Evolutionary conservation across 2,113 vertebrate genomes (phyloP).

Genomic region (Bombycilla garrulus): DNA sequence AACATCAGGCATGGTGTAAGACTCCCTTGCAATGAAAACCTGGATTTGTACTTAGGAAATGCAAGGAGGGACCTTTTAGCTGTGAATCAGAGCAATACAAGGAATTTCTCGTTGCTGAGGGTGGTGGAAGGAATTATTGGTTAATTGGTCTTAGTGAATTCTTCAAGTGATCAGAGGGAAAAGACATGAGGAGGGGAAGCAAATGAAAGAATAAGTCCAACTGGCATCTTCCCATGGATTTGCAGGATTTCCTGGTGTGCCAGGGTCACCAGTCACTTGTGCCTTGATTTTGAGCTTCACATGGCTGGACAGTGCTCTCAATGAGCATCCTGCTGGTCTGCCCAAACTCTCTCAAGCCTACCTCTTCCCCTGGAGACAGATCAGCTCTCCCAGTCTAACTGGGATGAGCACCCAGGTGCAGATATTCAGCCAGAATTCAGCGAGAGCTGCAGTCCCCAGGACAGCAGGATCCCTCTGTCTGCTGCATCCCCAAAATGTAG

Average conservation of each 20-base stretch:
- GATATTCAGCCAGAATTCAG: too few relatives aligned
- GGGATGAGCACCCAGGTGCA: background rate
- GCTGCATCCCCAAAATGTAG: background rate
- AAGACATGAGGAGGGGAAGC: background rate
- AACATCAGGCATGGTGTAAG: background rate
- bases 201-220: background rate
- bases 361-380: background rate
- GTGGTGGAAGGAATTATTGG: background rate
- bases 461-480: background rate
- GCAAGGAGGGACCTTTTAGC: background rate
- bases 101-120: background rate
- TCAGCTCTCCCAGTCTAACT: background rate
- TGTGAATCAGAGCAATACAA: background rate
- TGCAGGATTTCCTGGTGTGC: background rate
- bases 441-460: background rate
- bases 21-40: background rate
- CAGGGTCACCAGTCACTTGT: background rate
- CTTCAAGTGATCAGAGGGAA: background rate
- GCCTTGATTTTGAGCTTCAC: too few relatives aligned
- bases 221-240: background rate
- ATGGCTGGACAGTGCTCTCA: fast-evolving
- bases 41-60: background rate
- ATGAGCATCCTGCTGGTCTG: background rate
- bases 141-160: background rate
- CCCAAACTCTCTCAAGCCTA: background rate